Conservation (phyloP, 2,797 vertebrate genomes). For the Bryconaethiops microstoma region DNA sequence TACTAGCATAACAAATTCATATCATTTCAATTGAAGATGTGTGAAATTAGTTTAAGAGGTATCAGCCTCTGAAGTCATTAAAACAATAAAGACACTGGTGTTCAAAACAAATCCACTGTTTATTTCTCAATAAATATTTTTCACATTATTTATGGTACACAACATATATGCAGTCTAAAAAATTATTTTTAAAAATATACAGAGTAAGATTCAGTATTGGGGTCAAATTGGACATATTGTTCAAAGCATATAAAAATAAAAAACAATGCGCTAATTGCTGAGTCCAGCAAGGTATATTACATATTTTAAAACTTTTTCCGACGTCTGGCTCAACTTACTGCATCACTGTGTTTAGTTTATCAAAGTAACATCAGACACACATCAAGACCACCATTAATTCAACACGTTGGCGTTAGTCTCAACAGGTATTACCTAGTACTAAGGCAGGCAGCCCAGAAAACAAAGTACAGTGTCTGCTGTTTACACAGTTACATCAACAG, state of each 20-base stretch:
- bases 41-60: neutral
- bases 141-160: constrained; percentile 27
- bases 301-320: neutral
- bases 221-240: neutral
- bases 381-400: neutral
- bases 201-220: neutral
- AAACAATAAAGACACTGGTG: neutral
- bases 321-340: neutral
- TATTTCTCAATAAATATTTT: constrained; percentile 17
- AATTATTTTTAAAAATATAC: neutral
- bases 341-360: neutral
- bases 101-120: neutral
- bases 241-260: neutral
- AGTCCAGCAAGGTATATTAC: neutral
- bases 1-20: neutral
- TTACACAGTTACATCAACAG: neutral
- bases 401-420: neutral
- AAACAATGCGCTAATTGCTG: neutral
- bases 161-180: neutral
- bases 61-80: neutral
- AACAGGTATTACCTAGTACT: neutral
- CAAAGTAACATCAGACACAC: neutral
- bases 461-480: neutral
- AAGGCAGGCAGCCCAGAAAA: neutral
- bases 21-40: neutral